These are phyloP conservation scores for Drosophila tropicalis DNA, from an alignment of 1,140 invertebrate species.

Conservation along the genomic window DNA sequence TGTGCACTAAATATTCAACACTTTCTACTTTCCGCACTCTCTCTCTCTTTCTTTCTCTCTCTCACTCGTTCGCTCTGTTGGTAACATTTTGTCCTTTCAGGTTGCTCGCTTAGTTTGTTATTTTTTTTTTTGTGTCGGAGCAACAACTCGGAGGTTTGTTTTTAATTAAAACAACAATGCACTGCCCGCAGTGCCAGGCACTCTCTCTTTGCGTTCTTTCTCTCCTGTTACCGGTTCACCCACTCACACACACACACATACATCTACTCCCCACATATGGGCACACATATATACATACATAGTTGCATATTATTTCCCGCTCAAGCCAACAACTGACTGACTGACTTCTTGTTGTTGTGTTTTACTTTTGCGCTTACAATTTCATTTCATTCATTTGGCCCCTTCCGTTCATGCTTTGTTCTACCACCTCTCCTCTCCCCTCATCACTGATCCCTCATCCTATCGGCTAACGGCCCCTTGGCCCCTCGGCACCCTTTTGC, in stretches of 20 bases:
- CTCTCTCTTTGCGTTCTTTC: constrained; percentile 12
- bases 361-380: constrained; percentile 74
- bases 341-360: constrained; percentile 49
- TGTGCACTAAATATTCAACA: constrained; percentile 76
- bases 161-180: constrained; percentile 80
- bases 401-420: not conserved
- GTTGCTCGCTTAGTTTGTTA: constrained; percentile 57
- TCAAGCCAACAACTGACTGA: constrained; percentile 61
- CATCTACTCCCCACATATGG: not conserved
- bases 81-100: constrained; percentile 26
- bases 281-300: constrained; percentile 10
- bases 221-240: constrained; percentile 28
- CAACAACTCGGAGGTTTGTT: constrained; percentile 65
- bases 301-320: constrained; percentile 56
- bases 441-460: no score
- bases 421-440: not conserved
- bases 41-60: constrained; percentile 19
- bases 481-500: constrained; percentile 5
- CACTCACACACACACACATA: not conserved
- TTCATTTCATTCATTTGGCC: constrained; percentile 58
- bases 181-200: constrained; percentile 47
- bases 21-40: constrained; percentile 42
- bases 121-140: constrained; percentile 47
- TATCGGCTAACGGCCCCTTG: constrained; percentile 16
- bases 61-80: constrained; percentile 9